Base-by-base conservation (phyloP, 2,888 invertebrate genomes). In the Ormia ochracea region DNA sequence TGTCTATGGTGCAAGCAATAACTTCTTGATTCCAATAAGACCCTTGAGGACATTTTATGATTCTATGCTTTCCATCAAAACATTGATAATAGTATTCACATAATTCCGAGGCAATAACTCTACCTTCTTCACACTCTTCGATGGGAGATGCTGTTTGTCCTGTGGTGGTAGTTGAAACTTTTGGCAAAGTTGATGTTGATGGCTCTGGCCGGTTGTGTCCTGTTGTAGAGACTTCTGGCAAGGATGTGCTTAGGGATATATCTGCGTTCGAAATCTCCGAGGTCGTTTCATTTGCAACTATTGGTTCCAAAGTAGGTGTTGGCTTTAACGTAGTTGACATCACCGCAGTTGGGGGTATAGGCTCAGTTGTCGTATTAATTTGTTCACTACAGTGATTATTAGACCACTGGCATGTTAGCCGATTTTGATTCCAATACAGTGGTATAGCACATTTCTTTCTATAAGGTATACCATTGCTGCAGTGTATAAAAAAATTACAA, bases 401-500 rank as follows among this genome's bases (percentile, higher is more conserved):
- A 10, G 70, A 58, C 58, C 59, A 50, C 58, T 66, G 56, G 19
- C 81, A 81, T 1, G 72, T 63, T 4, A 68, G 33, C 4, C 9
- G 6, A 7, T 21, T n/a, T 68, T 72, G 75, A 72, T 66, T 78
- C 81, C 81, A 81, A 59, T 73, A 78, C n/a, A 76, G 52, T 10
- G 56, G 41, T 3, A 14, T 1, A 0, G 76, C 63, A 58, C 81
- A 81, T 65, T 38, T 33, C 7, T 41, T 9, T 19, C 63, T 41
- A 33, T 69, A 56, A 0, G 78, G 45, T 9, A 26, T 58, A 2
- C 73, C 78, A 41, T 81, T 78, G 12, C 58, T 50, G 43, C 81
- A 81, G 38, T 78, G 78, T 41, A 81, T 33, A 65, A 58, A 81
- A 56, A 68, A 73, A 3, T 69, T 74, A 14, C 84, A 84, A 72